Percentiles rank a stretch among this genome's conserved stretches.
These are phyloP conservation scores for Halictus rubicundus DNA, from an alignment of 1,140 invertebrate genomes.

Conservation along the genomic window DNA sequence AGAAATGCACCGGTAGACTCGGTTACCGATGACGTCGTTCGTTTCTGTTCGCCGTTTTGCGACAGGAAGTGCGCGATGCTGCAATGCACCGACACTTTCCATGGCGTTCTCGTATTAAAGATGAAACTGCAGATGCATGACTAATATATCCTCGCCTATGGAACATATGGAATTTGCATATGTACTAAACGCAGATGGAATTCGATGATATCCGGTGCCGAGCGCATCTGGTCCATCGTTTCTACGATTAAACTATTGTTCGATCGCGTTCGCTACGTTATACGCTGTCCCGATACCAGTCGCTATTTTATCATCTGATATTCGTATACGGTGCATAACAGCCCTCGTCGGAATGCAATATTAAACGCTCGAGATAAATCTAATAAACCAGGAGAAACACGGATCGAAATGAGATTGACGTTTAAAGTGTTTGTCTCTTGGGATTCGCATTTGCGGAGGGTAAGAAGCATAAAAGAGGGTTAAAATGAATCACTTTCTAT, in stretches of 20 bases:
- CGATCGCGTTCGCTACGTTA: too few species aligned
- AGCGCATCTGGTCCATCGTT: background rate
- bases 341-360: too few species aligned
- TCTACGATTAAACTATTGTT: background rate
- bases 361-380: too few species aligned
- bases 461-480: too few species aligned
- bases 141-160: background rate
- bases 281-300: too few species aligned
- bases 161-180: conserved; percentile 13
- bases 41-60: background rate
- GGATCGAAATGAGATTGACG: too few species aligned
- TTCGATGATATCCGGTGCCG: background rate
- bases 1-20: background rate
- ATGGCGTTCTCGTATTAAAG: conserved; percentile 18
- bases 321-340: too few species aligned
- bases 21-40: conserved; percentile 24
- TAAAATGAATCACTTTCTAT: conserved; percentile 10
- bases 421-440: too few species aligned
- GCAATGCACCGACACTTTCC: background rate
- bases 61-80: conserved; percentile 24
- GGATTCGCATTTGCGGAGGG: background rate
- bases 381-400: too few species aligned
- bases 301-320: too few species aligned
- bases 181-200: background rate
- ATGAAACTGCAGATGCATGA: conserved; percentile 39